Evolutionary conservation across 2,113 vertebrate species (phyloP).

Genomic region (Alosa alosa): DNA sequence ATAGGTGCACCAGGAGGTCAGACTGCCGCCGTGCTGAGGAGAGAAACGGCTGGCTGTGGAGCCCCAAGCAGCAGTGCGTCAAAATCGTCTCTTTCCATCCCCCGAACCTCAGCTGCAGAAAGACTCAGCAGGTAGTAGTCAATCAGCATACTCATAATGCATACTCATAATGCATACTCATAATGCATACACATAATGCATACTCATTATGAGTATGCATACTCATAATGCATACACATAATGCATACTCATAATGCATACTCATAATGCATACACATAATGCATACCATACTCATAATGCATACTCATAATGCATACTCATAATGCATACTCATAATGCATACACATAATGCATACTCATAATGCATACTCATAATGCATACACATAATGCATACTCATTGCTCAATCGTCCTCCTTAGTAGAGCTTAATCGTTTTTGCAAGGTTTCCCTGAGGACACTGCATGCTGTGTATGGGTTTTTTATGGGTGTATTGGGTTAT

Average conservation of each 20-base stretch:
- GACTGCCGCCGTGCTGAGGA: constrained; percentile 80
- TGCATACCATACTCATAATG: not conserved
- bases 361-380: not conserved
- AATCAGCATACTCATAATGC: not conserved
- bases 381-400: not conserved
- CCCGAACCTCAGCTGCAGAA: constrained; percentile 84
- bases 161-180: not conserved
- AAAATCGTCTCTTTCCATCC: constrained; percentile 79
- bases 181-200: too few relatives aligned
- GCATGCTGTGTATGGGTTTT: not conserved
- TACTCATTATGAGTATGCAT: too few relatives aligned
- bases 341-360: not conserved
- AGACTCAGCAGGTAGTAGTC: constrained; percentile 63
- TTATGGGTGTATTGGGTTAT: too few relatives aligned
- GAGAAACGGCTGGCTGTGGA: constrained; percentile 89
- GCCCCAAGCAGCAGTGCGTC: constrained; percentile 79
- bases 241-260: not conserved
- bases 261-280: not conserved
- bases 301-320: not conserved
- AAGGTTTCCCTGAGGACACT: not conserved
- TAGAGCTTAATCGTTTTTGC: not conserved
- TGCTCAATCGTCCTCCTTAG: not conserved
- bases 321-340: too few relatives aligned
- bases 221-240: not conserved
- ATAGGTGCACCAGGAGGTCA: constrained; percentile 82